phyloP scores from a whole-genome alignment of 2,113 vertebrate species.

The Tursiops truncatus region DNA sequence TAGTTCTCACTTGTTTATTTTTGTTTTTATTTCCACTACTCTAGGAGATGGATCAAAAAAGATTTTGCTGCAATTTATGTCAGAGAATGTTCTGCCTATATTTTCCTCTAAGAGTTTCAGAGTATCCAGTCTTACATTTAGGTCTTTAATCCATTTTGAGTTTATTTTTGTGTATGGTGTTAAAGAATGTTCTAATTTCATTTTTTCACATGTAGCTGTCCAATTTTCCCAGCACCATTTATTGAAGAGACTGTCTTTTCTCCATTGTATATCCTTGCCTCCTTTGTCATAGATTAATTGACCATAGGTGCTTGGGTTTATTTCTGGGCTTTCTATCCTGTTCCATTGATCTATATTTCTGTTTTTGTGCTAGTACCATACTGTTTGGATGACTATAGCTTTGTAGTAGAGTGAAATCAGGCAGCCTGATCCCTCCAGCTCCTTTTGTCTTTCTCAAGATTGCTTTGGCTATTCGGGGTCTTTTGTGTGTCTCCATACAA shows the following conservation, averaged over 20 bases:
- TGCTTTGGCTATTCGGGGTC: too few relatives aligned
- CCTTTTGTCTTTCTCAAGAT: too few relatives aligned
- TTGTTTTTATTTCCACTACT: background rate
- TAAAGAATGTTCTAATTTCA: background rate
- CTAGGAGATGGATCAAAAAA: background rate
- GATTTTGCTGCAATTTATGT: background rate
- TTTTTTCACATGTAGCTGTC: background rate
- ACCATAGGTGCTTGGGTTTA: background rate
- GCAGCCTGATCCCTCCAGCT: too few relatives aligned
- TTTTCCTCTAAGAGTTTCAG: background rate
- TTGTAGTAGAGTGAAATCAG: too few relatives aligned
- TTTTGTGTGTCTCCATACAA: too few relatives aligned
- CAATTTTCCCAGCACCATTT: background rate
- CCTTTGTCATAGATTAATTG: background rate
- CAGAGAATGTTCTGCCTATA: background rate
- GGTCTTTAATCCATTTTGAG: background rate
- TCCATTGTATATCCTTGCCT: background rate
- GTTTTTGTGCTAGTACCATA: too few relatives aligned
- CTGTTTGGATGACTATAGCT: too few relatives aligned
- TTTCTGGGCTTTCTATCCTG: too few relatives aligned
- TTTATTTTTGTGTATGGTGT: background rate
- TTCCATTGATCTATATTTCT: too few relatives aligned
- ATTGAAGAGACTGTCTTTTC: background rate
- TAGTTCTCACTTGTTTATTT: background rate
- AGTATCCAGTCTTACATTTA: background rate